Conservation (phyloP, 1,140 invertebrate species). For the Anastrepha ludens region DNA sequence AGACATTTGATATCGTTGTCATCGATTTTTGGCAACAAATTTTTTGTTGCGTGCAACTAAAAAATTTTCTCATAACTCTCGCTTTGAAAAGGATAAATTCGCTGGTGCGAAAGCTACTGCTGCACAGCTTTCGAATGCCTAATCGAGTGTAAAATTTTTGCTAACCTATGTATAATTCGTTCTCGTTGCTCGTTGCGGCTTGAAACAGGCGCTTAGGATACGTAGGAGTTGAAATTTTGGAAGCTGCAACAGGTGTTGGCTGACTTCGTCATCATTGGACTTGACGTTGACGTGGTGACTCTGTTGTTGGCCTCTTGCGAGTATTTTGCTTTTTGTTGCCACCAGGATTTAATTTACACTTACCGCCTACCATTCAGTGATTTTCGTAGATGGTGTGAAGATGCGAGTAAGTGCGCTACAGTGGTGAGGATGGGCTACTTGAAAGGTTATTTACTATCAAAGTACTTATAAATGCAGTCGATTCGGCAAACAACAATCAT, state of each 20-base stretch:
- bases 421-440: not conserved
- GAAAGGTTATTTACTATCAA: too few species aligned
- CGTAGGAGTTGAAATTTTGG: not conserved
- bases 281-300: not conserved
- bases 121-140: not conserved
- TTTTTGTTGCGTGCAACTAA: not conserved
- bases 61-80: slow-evolving; percentile 20
- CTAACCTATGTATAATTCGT: not conserved
- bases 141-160: slow-evolving; percentile 23
- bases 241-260: slow-evolving; percentile 49
- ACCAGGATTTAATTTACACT: slow-evolving; percentile 28
- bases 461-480: too few species aligned
- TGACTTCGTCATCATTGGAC: not conserved
- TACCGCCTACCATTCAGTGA: not conserved
- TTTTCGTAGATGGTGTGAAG: slow-evolving; percentile 31
- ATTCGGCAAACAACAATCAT: too few species aligned
- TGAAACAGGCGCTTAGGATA: not conserved
- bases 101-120: slow-evolving; percentile 25
- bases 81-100: not conserved
- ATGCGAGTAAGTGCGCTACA: not conserved
- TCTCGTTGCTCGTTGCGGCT: not conserved
- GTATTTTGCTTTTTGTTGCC: not conserved
- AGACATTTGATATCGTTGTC: slow-evolving; percentile 24
- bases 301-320: not conserved
- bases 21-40: slow-evolving; percentile 12